These are phyloP conservation scores for Lophotriccus pileatus DNA, from an alignment of 2,797 vertebrate genomes.

Conservation along the genomic window DNA sequence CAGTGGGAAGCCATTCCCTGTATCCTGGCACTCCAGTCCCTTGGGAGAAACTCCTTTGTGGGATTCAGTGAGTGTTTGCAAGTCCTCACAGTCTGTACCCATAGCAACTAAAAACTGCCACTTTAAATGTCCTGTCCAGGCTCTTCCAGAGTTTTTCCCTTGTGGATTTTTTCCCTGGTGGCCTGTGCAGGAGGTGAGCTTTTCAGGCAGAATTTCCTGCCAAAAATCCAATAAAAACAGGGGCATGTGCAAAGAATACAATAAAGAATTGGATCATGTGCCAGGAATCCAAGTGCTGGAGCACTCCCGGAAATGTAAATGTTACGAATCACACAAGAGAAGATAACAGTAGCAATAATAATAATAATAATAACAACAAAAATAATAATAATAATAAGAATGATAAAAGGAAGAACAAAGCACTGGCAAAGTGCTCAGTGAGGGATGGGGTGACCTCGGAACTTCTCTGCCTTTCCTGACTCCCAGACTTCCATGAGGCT, in stretches of 20 bases:
- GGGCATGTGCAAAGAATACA: background rate
- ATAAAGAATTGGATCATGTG: background rate
- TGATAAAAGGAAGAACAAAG: background rate
- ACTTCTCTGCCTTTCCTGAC: background rate
- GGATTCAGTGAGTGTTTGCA: background rate
- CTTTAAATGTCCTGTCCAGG: background rate
- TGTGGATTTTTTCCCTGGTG: no score
- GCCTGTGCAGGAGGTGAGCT: background rate
- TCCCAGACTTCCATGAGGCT: background rate
- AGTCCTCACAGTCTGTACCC: background rate
- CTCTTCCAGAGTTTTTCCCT: background rate
- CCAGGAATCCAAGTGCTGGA: background rate
- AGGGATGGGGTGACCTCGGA: background rate
- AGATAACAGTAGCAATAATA: background rate
- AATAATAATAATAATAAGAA: background rate
- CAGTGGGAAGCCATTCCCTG: no score
- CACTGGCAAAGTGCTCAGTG: background rate
- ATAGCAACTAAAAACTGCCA: background rate
- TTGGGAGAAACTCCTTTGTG: background rate
- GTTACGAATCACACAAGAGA: background rate
- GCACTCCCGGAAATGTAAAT: background rate
- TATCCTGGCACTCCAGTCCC: background rate
- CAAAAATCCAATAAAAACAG: background rate
- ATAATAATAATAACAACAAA: background rate
- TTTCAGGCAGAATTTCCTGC: background rate